These are phyloP conservation scores for Lepidostoma basale DNA, from an alignment of 1,140 invertebrate genomes.

Conservation along the genomic window DNA sequence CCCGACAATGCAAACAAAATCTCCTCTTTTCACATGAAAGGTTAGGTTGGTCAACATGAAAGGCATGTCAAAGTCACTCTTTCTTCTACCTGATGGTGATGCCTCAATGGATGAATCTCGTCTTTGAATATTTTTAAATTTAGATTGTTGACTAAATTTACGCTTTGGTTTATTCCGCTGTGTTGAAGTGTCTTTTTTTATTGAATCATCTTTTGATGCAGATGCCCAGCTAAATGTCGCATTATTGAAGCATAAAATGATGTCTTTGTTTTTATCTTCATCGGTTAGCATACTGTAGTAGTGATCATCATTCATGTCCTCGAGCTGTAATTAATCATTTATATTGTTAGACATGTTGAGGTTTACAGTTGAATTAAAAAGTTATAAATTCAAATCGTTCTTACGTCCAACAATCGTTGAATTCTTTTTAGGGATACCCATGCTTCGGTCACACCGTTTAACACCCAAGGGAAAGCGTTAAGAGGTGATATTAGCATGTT, in stretches of 20 bases:
- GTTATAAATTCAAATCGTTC: slow-evolving; percentile 43
- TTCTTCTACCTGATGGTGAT: slow-evolving; percentile 4
- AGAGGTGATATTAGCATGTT: slow-evolving; percentile 96
- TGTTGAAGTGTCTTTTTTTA: slow-evolving; percentile 3
- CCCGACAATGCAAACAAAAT: slow-evolving; percentile 75
- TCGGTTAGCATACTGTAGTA: slow-evolving; percentile 54
- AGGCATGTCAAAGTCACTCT: slow-evolving; percentile 42
- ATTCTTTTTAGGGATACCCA: slow-evolving; percentile 88
- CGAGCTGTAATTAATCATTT: slow-evolving; percentile 57
- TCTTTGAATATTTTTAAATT: slow-evolving; percentile 40
- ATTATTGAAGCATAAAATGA: slow-evolving; percentile 58
- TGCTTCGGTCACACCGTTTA: slow-evolving; percentile 95
- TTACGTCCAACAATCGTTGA: slow-evolving; percentile 75
- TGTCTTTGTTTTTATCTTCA: slow-evolving; percentile 54
- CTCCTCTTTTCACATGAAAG: slow-evolving; percentile 65
- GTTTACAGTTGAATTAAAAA: neutral
- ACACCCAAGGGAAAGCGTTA: slow-evolving; percentile 98
- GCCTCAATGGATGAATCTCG: slow-evolving; percentile 40
- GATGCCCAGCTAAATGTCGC: slow-evolving; percentile 58
- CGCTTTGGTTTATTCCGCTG: slow-evolving; percentile 27
- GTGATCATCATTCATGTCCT: slow-evolving; percentile 65
- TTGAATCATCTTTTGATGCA: slow-evolving; percentile 33
- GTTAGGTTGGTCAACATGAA: slow-evolving; percentile 65
- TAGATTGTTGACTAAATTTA: slow-evolving; percentile 11
- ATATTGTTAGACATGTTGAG: neutral